These are phyloP conservation scores for Heteractis magnifica DNA, from an alignment of 92 coral and sea anemone genomes.

Conservation along the genomic window DNA sequence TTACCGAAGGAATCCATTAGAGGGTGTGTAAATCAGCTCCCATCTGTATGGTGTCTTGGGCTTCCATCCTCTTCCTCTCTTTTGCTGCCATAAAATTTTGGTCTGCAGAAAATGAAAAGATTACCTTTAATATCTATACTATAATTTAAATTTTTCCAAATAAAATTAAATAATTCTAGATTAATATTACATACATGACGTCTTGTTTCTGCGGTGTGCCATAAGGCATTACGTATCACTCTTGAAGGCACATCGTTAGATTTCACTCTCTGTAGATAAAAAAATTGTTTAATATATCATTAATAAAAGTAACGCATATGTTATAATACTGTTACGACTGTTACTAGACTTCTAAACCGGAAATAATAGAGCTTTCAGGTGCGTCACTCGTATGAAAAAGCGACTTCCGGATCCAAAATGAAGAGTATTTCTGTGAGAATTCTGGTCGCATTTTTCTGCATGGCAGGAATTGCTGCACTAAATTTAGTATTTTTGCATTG, in stretches of 20 bases:
- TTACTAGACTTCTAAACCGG: too few species aligned
- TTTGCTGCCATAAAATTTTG: conserved; percentile 79
- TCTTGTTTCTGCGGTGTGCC: conserved; percentile 68
- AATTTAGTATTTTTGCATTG: too few species aligned
- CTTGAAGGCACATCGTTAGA: conserved; percentile 74
- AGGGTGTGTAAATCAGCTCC: conserved; percentile 68
- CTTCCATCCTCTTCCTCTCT: conserved; percentile 60
- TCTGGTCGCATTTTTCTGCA: not conserved
- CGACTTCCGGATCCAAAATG: not conserved
- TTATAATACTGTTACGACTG: too few species aligned
- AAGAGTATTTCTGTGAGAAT: too few species aligned
- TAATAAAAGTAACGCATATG: not conserved
- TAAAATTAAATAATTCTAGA: too few species aligned
- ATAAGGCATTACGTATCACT: conserved; percentile 72
- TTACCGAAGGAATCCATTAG: conserved; percentile 70
- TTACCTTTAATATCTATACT: not conserved
- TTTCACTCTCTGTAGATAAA: conserved; percentile 62
- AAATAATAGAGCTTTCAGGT: too few species aligned
- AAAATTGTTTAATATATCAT: not conserved
- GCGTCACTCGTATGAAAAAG: too few species aligned
- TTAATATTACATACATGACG: conserved; percentile 53
- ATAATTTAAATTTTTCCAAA: too few species aligned
- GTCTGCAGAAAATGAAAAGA: conserved; percentile 36
- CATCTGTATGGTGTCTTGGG: conserved; percentile 69
- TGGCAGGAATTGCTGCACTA: too few species aligned